These are phyloP conservation scores for Lasioglossum marginatum DNA, from an alignment of 2,888 invertebrate genomes.

Conservation along the genomic window DNA sequence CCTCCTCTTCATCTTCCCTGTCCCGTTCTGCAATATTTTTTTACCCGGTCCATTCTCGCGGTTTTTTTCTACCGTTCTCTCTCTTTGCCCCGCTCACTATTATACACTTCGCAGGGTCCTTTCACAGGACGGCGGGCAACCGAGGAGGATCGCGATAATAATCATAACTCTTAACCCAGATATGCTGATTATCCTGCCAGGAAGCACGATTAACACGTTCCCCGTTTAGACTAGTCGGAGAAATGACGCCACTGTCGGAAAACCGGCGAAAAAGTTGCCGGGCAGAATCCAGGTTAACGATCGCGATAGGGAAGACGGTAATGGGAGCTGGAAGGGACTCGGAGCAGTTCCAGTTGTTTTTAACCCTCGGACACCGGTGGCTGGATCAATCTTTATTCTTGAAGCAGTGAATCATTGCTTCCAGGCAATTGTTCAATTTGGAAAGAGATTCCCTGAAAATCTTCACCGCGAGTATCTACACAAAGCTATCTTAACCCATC, in stretches of 20 bases:
- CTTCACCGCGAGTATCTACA: too few species aligned
- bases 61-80: not conserved
- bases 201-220: not conserved
- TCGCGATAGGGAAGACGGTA: conserved; percentile 51
- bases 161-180: conserved; percentile 31
- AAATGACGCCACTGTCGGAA: not conserved
- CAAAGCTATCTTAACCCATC: too few species aligned
- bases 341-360: not conserved
- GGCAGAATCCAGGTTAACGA: conserved; percentile 41
- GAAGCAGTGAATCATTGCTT: not conserved
- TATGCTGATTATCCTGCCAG: not conserved
- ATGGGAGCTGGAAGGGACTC: conserved; percentile 15
- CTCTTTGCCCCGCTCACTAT: not conserved
- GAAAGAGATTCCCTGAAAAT: not conserved
- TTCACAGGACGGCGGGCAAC: conserved; percentile 44
- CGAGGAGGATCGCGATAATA: conserved; percentile 50
- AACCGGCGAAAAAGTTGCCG: not conserved
- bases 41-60: not conserved
- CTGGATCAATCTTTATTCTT: not conserved
- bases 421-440: not conserved
- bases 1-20: not conserved
- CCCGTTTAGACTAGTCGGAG: not conserved
- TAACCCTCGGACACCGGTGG: not conserved
- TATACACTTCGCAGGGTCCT: not conserved
- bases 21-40: conserved; percentile 10